Evolutionary conservation across 2,888 invertebrate species (phyloP).

Genomic region (Drepanosiphum platanoidis): DNA sequence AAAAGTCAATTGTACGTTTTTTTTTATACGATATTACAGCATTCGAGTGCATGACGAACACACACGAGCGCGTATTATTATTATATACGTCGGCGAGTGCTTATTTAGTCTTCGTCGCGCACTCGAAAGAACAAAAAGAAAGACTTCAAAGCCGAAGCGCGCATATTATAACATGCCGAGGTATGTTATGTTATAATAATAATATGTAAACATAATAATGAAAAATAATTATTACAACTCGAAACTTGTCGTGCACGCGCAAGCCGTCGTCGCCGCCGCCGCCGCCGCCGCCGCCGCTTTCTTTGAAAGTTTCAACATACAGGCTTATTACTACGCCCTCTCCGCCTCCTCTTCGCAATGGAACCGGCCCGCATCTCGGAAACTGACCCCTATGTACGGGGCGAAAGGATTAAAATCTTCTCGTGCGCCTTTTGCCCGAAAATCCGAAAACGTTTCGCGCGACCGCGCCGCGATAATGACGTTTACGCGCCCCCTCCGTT

Average conservation of each 20-base stretch:
- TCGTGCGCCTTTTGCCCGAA: not conserved
- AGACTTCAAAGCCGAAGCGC: slow-evolving; percentile 14
- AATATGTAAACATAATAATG: slow-evolving; percentile 8
- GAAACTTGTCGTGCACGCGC: too few species aligned
- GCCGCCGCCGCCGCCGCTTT: not conserved
- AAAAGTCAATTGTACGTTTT: slow-evolving; percentile 22
- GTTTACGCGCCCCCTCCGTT: too few species aligned
- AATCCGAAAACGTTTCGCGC: not conserved
- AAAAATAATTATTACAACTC: slow-evolving; percentile 4
- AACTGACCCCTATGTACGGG: slow-evolving; percentile 20
- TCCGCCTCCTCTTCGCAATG: too few species aligned
- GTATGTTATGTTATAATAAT: not conserved
- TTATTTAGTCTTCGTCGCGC: not conserved
- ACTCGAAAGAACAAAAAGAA: slow-evolving; percentile 4
- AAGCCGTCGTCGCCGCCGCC: too few species aligned
- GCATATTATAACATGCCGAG: too few species aligned
- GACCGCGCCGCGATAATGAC: not conserved
- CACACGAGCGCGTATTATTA: too few species aligned
- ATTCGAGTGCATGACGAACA: slow-evolving; percentile 10
- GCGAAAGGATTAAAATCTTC: slow-evolving; percentile 9
- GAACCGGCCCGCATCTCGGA: slow-evolving; percentile 19
- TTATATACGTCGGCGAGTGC: not conserved
- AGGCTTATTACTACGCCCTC: too few species aligned
- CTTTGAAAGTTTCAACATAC: slow-evolving; percentile 18
- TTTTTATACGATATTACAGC: not conserved